Evolutionary conservation across 2,888 invertebrate genomes (phyloP).

Genomic region (Imbricaverruca yamaguchii): DNA sequence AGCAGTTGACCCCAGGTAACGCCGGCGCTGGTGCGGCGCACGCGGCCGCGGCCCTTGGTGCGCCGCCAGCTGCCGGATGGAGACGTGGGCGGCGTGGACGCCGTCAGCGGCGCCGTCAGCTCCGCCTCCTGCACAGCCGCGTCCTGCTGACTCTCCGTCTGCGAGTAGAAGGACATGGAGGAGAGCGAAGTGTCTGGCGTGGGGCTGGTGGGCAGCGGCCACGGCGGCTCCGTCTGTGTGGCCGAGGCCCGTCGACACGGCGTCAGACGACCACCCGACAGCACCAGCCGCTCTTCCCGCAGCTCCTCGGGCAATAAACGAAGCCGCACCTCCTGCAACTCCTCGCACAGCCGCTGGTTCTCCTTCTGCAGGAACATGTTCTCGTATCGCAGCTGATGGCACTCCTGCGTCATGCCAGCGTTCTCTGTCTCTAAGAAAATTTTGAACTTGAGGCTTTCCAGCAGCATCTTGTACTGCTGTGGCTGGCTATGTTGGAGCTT

Average conservation of each 20-base stretch:
- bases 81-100: background rate
- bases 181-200: background rate
- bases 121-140: background rate
- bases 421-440: slow-evolving; percentile 6
- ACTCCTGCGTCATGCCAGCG: slow-evolving; percentile 17
- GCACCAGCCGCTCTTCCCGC: background rate
- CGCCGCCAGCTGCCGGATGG: background rate
- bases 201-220: background rate
- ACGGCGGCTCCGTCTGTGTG: background rate
- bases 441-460: slow-evolving; percentile 14
- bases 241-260: background rate
- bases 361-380: background rate
- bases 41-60: background rate
- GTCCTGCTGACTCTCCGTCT: slow-evolving; percentile 5
- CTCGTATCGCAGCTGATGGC: background rate
- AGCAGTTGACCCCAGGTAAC: slow-evolving; percentile 4
- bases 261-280: background rate
- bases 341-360: background rate
- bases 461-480: slow-evolving; percentile 13
- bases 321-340: slow-evolving; percentile 11
- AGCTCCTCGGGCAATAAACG: background rate
- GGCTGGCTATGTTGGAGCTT: background rate
- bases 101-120: background rate
- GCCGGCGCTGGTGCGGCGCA: background rate
- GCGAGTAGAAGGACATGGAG: background rate